Evolutionary conservation across 2,113 vertebrate species (phyloP), one percentile per base, ranked within the genome.

Genomic region (Calyptomena viridis): DNA sequence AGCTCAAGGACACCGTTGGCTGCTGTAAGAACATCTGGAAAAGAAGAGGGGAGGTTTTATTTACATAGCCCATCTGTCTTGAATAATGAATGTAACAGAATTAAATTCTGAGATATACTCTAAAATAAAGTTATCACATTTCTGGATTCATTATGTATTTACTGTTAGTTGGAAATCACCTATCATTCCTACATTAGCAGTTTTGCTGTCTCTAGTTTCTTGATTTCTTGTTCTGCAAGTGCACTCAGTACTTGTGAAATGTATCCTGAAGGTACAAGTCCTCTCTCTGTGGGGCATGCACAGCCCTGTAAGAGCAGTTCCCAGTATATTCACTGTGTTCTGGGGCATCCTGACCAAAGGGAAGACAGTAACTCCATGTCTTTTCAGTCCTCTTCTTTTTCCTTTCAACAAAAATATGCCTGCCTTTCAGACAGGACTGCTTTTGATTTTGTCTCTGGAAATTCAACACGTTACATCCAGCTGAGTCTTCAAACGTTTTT

Each of bases 1-100:
- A 97, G 94, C 94, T 98, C 95, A 98, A 89, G 52, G 98, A 97
- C 20, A 97, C 87, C 0, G 94, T 62, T 0, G 98, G 97, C 76
- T 98, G 98, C 92, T 98, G 97, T 52, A 98, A 88, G 82, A 98
- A 97, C 97, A 98, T 98, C 98, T 98, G 94, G 60, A 95, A 95
- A 87, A 82, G 78, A 94, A 93, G 82, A 30, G 13, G 16, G 20
- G 27, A 49, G 39, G 14, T 59, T 59, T 92, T 90, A 62, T 77
- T 96, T 81, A 73, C 20, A 9, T 27, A 73, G 31, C 11, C 28
- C 22, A 72, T 49, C 58, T 73, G n/a, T 74, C 62, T 58, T 56
- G 40, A 52, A 33, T 68, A 90, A 79, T 22, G 19, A 68, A 77
- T 23, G 35, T 71, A 42, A 89, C 67, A 75, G 58, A 86, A 58